phyloP scores from a whole-genome alignment of 1,140 invertebrate species.

The Nasonia longicornis region DNA sequence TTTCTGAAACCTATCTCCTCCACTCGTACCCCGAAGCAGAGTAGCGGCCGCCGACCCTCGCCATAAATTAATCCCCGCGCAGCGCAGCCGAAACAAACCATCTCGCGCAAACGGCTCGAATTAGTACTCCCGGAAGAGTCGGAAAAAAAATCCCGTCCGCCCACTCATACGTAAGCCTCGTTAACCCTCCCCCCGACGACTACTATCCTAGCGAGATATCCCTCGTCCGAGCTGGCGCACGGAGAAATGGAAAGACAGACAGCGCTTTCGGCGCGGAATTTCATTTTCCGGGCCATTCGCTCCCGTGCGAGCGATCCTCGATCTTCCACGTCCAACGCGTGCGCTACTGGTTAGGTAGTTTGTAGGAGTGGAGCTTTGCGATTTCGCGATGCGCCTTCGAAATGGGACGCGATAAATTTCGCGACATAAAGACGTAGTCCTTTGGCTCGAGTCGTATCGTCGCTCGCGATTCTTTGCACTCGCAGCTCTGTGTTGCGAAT shows the following conservation, averaged over 20 bases:
- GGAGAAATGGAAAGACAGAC: not conserved
- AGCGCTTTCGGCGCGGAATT: slow-evolving; percentile 52
- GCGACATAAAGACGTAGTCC: slow-evolving; percentile 36
- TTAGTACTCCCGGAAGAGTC: slow-evolving; percentile 2
- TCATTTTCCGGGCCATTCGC: slow-evolving; percentile 57
- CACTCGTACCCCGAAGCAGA: not conserved
- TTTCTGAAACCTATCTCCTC: not conserved
- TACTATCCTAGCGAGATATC: not conserved
- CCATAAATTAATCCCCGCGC: not conserved
- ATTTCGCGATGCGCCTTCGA: slow-evolving; percentile 10
- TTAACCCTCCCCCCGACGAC: not conserved
- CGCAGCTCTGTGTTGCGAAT: no score
- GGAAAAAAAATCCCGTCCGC: not conserved
- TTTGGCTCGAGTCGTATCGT: not conserved
- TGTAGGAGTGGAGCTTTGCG: slow-evolving; percentile 8
- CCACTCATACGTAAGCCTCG: slow-evolving; percentile 1
- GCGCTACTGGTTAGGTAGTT: not conserved
- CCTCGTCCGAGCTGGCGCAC: not conserved
- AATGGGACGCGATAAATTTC: slow-evolving; percentile 33
- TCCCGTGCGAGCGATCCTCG: slow-evolving; percentile 28
- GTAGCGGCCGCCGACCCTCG: no score
- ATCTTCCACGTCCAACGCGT: not conserved
- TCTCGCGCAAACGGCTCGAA: not conserved
- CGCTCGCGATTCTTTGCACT: no score
- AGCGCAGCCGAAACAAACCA: not conserved